These are phyloP conservation scores for Chrysodeixis includens DNA, from an alignment of 2,888 invertebrate species.

Conservation along the genomic window DNA sequence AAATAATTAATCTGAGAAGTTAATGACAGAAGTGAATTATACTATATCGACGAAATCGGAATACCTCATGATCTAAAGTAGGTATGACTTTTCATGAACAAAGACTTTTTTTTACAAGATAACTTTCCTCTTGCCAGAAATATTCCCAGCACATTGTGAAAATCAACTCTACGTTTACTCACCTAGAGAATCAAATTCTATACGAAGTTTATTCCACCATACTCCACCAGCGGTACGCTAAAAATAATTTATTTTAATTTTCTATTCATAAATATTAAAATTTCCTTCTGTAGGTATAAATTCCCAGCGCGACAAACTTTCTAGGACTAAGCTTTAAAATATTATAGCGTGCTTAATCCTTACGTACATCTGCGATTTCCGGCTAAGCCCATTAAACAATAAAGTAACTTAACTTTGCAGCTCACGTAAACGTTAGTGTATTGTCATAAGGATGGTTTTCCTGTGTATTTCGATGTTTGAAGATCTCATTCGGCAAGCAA, in stretches of 20 bases:
- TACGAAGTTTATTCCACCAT: background rate
- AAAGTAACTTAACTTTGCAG: slow-evolving; percentile 40
- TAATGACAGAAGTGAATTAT: background rate
- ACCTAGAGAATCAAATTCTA: background rate
- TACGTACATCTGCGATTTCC: slow-evolving; percentile 53
- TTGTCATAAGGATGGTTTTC: slow-evolving; percentile 27
- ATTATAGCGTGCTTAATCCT: slow-evolving; percentile 54
- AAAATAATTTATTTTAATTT: slow-evolving; percentile 15
- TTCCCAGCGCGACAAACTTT: slow-evolving; percentile 35
- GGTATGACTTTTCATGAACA: background rate
- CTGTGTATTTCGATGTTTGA: background rate
- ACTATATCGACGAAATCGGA: background rate
- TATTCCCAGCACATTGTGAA: background rate
- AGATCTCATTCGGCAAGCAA: background rate
- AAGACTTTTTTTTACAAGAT: background rate
- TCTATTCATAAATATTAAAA: slow-evolving; percentile 38
- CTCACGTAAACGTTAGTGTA: slow-evolving; percentile 8
- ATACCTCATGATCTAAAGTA: background rate
- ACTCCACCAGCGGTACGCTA: background rate
- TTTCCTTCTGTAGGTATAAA: slow-evolving; percentile 34
- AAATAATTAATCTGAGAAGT: background rate
- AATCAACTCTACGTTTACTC: background rate
- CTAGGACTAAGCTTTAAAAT: slow-evolving; percentile 48
- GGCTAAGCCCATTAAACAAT: slow-evolving; percentile 53
- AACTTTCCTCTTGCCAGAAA: background rate